Conservation (phyloP, 53 echinoderm and acorn worm genomes). For the Stichopus horrens region DNA sequence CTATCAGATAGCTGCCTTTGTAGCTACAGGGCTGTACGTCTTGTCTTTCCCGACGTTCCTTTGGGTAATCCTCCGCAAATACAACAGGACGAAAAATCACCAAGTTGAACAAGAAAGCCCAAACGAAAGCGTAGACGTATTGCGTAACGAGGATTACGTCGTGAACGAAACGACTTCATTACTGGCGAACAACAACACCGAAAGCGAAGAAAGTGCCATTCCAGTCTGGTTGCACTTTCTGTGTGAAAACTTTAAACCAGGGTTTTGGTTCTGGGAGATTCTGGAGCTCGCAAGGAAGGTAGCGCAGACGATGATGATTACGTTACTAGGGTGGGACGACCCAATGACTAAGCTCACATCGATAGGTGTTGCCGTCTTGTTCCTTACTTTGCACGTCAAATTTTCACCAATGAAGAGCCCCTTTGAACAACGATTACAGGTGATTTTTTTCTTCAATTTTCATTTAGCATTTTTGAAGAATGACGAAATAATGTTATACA, state of each 20-base stretch:
- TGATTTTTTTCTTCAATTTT: background rate
- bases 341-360: background rate
- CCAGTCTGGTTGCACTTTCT: conserved; percentile 5
- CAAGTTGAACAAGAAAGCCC: background rate
- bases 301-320: conserved; percentile 7
- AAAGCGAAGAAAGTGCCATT: background rate
- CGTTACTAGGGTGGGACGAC: conserved; percentile 16
- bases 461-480: no score
- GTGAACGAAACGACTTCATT: background rate
- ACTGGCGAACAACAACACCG: background rate
- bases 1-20: conserved; percentile 13
- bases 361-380: background rate
- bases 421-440: conserved; percentile 24
- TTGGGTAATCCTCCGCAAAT: background rate
- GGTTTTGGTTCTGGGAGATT: conserved; percentile 26
- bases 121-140: background rate
- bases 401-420: conserved; percentile 25
- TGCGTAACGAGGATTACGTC: background rate
- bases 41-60: background rate
- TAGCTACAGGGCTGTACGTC: background rate
- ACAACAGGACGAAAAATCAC: background rate
- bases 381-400: background rate
- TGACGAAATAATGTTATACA: no score
- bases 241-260: background rate
- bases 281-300: conserved; percentile 16